Evolutionary conservation across 2,888 invertebrate species (phyloP).

Genomic region (Napeogenes sylphis): DNA sequence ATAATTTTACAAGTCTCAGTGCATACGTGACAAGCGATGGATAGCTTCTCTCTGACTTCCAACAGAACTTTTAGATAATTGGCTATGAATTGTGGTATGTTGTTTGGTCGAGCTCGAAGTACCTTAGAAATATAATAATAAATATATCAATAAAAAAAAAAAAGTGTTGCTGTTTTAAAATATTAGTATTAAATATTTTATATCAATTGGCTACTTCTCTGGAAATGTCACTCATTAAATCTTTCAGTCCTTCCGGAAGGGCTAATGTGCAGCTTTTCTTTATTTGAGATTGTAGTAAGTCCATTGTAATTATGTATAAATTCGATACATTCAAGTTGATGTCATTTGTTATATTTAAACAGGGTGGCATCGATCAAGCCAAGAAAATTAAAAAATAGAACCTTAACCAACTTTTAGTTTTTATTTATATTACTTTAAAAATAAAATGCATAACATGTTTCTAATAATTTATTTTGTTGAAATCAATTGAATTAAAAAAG

Average conservation of each 20-base stretch:
- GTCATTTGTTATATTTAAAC: neutral
- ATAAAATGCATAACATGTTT: neutral
- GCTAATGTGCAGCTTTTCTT: slow-evolving; percentile 45
- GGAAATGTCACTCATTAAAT: slow-evolving; percentile 84
- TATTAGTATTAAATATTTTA: neutral
- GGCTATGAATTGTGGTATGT: slow-evolving; percentile 81
- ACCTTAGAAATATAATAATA: slow-evolving; percentile 61
- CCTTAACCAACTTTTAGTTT: neutral
- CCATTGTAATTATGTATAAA: slow-evolving; percentile 34
- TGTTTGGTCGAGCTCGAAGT: slow-evolving; percentile 80
- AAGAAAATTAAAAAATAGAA: neutral
- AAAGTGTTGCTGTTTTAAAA: neutral
- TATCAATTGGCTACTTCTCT: slow-evolving; percentile 75
- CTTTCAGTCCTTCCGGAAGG: slow-evolving; percentile 82
- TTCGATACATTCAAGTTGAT: neutral
- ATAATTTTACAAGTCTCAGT: slow-evolving; percentile 37
- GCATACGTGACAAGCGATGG: slow-evolving; percentile 49
- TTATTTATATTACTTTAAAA: neutral
- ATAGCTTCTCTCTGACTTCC: slow-evolving; percentile 79
- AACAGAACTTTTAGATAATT: slow-evolving; percentile 82
- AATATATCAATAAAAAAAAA: neutral
- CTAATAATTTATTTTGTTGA: slow-evolving; percentile 7
- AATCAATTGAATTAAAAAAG: too few relatives aligned
- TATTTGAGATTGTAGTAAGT: slow-evolving; percentile 49
- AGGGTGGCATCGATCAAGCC: neutral